These are phyloP conservation scores for Callaeas wilsoni DNA, from an alignment of 2,113 vertebrate species.

Conservation along the genomic window DNA sequence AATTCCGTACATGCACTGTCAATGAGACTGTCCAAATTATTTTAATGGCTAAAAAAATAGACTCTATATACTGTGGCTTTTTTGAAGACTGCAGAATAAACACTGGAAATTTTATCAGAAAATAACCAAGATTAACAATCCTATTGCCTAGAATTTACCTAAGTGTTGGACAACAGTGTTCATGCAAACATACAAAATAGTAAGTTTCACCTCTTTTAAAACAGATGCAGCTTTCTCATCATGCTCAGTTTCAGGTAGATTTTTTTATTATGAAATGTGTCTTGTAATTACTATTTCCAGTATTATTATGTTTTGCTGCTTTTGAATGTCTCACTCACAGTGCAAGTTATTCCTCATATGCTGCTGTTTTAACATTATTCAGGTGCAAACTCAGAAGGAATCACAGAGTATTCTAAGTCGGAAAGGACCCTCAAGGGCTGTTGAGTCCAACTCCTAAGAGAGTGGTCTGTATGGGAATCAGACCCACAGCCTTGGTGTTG, in stretches of 20 bases:
- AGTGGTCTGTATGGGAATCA: not conserved
- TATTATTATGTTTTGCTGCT: not conserved
- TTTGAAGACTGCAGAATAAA: not conserved
- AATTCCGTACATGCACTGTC: not conserved
- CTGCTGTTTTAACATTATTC: not conserved
- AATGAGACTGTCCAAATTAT: not conserved
- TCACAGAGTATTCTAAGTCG: not conserved
- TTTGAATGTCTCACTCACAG: not conserved
- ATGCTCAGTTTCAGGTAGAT: not conserved
- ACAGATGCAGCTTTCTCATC: not conserved
- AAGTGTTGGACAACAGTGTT: not conserved
- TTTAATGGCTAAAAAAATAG: not conserved
- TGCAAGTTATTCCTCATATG: not conserved
- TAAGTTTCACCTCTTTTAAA: not conserved
- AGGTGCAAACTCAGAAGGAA: not conserved
- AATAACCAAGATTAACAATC: not conserved
- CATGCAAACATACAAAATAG: not conserved
- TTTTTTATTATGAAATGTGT: not conserved
- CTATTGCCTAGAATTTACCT: not conserved
- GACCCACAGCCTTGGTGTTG: not conserved
- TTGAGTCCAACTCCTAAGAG: not conserved
- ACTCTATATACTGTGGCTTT: accelerated
- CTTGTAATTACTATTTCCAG: not conserved
- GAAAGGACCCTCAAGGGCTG: not conserved
- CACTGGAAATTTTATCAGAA: not conserved